Base-by-base conservation (phyloP, 2,888 invertebrate species). In the Merodon equestris region DNA sequence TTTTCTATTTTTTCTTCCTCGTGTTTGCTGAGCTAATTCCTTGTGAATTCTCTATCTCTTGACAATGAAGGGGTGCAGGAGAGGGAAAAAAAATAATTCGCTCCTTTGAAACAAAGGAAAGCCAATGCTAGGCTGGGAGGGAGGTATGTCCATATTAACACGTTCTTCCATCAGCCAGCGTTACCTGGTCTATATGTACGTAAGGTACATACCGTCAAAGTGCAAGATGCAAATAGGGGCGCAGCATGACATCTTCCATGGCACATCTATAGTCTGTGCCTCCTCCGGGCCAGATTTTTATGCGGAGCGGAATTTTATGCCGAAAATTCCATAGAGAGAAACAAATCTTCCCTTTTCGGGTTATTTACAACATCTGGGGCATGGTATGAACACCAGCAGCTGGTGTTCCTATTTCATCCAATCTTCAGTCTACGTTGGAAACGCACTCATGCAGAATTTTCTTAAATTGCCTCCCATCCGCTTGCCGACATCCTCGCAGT, bases 91-190 rank as follows among this genome's bases (percentile, higher is more conserved):
- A 14, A 34, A 17, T 18, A 18, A 17, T n/a, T 42, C 42, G 12
- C 1, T 12, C 12, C 14, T 40, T 3, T 47, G n/a, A 48, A 53
- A 60, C 63, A 68, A 73, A 68, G 45, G 45, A 57, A 38, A 75
- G 17, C 51, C 38, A 38, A n/a, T 5, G 38, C n/a, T 40, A 9
- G 40, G 5, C 3, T 10, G 40, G 10, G 12, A 40, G n/a, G 7
- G 61, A 45, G 15, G 34, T 27, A 51, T 67, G 51, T 77, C 47
- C 57, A 67, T 61, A 60, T 66, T 71, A 67, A 57, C 57, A 44
- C 34, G 57, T 66, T 53, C 13, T 50, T 12, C 47, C 53, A 38
- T 58, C 57, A 70, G 64, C 63, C 12, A 5, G 44, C 15, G n/a
- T 7, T 45, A 38, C 61, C 42, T 45, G 48, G 27, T 47, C 19